Evolutionary conservation across 2,888 invertebrate species (phyloP).

Genomic region (Leucoma salicis): DNA sequence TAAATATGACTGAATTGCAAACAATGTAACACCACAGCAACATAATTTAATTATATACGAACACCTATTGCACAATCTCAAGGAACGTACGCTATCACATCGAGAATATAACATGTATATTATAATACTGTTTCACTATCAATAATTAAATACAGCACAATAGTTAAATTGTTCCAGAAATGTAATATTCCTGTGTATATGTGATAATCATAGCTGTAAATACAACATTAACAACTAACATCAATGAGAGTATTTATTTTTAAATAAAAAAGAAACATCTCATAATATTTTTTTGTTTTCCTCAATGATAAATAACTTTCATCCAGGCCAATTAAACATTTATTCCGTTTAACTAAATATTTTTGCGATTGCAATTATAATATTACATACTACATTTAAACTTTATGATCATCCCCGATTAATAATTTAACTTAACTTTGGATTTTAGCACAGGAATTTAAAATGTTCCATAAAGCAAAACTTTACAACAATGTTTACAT

Average conservation of each 20-base stretch:
- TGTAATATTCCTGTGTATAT: background rate
- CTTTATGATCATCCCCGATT: too few relatives aligned
- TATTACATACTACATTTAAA: too few relatives aligned
- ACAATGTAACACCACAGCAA: background rate
- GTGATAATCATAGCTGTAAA: background rate
- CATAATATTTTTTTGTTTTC: too few relatives aligned
- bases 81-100: slow-evolving; percentile 33
- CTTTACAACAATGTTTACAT: background rate
- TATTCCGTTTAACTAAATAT: too few relatives aligned
- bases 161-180: slow-evolving; percentile 1
- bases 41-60: slow-evolving; percentile 4
- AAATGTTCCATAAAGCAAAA: slow-evolving; percentile 5
- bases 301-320: background rate
- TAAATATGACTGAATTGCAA: background rate
- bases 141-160: slow-evolving; percentile 13
- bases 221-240: slow-evolving; percentile 21
- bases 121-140: slow-evolving; percentile 27
- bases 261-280: slow-evolving; percentile 16
- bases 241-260: slow-evolving; percentile 16
- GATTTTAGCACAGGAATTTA: slow-evolving; percentile 13
- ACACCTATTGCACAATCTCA: slow-evolving; percentile 19
- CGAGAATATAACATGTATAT: slow-evolving; percentile 24
- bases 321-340: background rate
- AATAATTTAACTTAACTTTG: slow-evolving; percentile 12
- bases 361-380: too few relatives aligned